Evolutionary conservation across 2,888 invertebrate species (phyloP).

Genomic region (Julus scanicus): DNA sequence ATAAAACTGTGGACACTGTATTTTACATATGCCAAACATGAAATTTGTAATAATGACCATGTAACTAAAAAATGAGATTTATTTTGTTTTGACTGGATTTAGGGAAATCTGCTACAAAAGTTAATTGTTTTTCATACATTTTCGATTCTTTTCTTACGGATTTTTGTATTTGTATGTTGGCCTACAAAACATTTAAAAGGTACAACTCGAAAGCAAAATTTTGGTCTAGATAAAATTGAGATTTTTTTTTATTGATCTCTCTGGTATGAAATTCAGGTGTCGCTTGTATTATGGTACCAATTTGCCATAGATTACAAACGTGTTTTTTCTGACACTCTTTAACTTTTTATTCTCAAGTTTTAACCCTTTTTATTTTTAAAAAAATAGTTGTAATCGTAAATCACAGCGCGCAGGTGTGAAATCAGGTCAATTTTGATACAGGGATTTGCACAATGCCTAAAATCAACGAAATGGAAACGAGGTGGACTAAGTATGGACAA

Average conservation of each 20-base stretch:
- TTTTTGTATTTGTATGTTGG: background rate
- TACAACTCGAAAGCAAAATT: background rate
- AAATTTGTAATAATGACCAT: too few relatives aligned
- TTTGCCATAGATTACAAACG: conserved; percentile 12
- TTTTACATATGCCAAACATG: too few relatives aligned
- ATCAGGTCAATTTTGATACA: conserved; percentile 12
- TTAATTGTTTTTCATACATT: too few relatives aligned
- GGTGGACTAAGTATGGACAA: background rate
- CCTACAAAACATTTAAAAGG: background rate
- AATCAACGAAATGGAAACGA: background rate
- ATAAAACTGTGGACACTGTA: too few relatives aligned
- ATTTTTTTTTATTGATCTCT: conserved; percentile 11
- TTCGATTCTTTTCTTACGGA: too few relatives aligned
- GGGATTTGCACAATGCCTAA: background rate
- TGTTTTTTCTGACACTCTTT: background rate
- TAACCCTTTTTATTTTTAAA: background rate
- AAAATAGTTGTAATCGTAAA: background rate
- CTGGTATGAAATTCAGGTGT: conserved; percentile 18
- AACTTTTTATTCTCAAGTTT: background rate
- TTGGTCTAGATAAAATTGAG: conserved; percentile 20
- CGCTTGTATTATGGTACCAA: background rate
- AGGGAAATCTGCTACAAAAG: too few relatives aligned
- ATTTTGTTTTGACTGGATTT: too few relatives aligned
- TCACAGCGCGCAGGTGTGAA: background rate
- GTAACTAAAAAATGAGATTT: too few relatives aligned